A percentile compares a stretch with the other conserved stretches of the same genome.
phyloP scores from a whole-genome alignment of 2,888 invertebrate genomes.

The Hypomecis punctinalis region DNA sequence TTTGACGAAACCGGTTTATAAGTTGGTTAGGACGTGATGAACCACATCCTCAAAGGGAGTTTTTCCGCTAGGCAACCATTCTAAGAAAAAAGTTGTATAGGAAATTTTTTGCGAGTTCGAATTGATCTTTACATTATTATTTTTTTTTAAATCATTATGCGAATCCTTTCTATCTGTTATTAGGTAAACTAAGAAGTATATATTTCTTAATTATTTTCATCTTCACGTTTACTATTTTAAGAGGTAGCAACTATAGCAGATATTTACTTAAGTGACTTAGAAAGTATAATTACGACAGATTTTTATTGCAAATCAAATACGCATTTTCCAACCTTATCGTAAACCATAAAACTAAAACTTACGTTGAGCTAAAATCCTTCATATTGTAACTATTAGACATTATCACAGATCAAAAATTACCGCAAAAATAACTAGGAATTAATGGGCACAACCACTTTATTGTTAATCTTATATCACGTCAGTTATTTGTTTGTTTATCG shows the following conservation, averaged over 20 bases:
- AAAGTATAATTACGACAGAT: no score
- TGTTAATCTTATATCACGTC: constrained; percentile 14
- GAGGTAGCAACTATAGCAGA: no score
- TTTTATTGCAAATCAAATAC: background rate
- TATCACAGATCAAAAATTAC: constrained; percentile 50
- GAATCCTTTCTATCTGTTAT: no score
- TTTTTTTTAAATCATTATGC: no score
- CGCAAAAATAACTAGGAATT: constrained; percentile 10
- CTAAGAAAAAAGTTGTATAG: background rate
- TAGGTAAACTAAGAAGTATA: no score
- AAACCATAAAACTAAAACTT: constrained; percentile 49
- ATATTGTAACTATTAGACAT: constrained; percentile 78
- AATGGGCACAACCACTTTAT: constrained; percentile 33
- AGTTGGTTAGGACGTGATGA: background rate
- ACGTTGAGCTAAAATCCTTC: constrained; percentile 82
- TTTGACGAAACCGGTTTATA: background rate
- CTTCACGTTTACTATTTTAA: no score
- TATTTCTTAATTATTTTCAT: no score
- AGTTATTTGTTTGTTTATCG: constrained; percentile 38
- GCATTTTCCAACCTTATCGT: background rate
- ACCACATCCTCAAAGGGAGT: background rate
- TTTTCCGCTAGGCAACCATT: background rate
- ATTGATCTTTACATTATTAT: no score
- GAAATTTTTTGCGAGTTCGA: background rate
- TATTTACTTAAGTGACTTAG: no score